A percentile compares a stretch with the other conserved stretches of the same genome.
Evolutionary conservation across 1,140 invertebrate species (phyloP).

Genomic region (Drosophila carrolli): DNA sequence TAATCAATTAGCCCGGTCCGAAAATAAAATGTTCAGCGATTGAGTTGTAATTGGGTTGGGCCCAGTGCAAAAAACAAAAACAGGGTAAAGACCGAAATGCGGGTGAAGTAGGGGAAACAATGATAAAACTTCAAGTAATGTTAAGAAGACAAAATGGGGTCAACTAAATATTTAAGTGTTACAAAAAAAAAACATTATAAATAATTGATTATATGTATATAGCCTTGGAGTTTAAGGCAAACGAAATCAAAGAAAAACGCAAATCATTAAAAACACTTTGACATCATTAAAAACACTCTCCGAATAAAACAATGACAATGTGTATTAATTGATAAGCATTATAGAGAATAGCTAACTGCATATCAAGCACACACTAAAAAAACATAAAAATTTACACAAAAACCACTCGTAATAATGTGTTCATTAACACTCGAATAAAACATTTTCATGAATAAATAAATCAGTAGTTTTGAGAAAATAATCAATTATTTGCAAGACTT

Average conservation of each 20-base stretch:
- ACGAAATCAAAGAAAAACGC: no score
- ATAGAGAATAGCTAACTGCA: not conserved
- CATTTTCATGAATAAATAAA: not conserved
- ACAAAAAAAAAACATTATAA: no score
- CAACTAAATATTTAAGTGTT: not conserved
- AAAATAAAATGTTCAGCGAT: slow-evolving; percentile 60
- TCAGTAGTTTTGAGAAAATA: not conserved
- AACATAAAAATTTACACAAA: slow-evolving; percentile 8
- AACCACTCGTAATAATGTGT: slow-evolving; percentile 7
- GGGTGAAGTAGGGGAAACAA: not conserved
- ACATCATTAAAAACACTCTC: no score
- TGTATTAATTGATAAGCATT: not conserved
- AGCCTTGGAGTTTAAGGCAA: no score
- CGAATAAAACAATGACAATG: not conserved
- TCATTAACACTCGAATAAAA: slow-evolving; percentile 1
- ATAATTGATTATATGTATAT: no score
- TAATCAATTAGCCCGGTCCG: slow-evolving; percentile 70
- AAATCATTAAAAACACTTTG: no score
- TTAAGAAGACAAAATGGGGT: not conserved
- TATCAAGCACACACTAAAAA: slow-evolving; percentile 9
- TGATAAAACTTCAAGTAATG: not conserved
- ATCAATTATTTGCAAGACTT: not conserved
- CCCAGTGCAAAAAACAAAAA: not conserved
- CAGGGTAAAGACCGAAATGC: not conserved
- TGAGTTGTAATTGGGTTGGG: slow-evolving; percentile 70